A percentile compares a stretch with the other conserved stretches of the same genome.
These are phyloP conservation scores for Drosophila navojoa DNA, from an alignment of 1,140 invertebrate genomes.

Conservation along the genomic window DNA sequence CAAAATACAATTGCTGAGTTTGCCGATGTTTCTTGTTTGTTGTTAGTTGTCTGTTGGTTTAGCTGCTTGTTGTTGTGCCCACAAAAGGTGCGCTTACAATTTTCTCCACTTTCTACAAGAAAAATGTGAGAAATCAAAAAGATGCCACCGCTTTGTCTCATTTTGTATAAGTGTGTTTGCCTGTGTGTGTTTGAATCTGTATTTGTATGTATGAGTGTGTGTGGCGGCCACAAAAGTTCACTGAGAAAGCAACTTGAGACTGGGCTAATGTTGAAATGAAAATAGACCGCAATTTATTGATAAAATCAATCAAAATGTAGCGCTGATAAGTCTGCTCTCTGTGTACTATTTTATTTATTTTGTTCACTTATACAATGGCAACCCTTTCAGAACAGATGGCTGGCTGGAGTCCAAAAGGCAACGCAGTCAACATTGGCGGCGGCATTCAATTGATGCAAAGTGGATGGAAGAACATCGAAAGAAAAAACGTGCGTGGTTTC, in stretches of 20 bases:
- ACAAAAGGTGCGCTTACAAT: conserved; percentile 69
- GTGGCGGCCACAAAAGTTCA: conserved; percentile 68
- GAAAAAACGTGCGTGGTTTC: conserved; percentile 37
- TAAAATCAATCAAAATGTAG: conserved; percentile 58
- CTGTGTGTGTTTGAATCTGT: conserved; percentile 11
- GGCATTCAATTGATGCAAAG: conserved; percentile 55
- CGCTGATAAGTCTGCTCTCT: conserved; percentile 46
- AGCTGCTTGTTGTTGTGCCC: conserved; percentile 47
- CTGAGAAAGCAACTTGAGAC: conserved; percentile 71
- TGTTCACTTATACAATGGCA: conserved; percentile 40
- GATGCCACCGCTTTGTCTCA: conserved; percentile 66
- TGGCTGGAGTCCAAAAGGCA: conserved; percentile 19
- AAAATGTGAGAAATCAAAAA: conserved; percentile 82
- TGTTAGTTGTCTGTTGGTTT: conserved; percentile 36
- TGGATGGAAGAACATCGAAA: conserved; percentile 32
- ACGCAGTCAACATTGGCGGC: conserved; percentile 19
- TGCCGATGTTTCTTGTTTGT: conserved; percentile 32
- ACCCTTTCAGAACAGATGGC: conserved; percentile 51
- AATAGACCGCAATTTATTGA: conserved; percentile 73
- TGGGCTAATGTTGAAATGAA: conserved; percentile 49
- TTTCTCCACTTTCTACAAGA: conserved; percentile 78
- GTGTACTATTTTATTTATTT: conserved; percentile 5
- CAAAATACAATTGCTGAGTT: conserved; percentile 37
- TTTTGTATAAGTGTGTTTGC: conserved; percentile 8
- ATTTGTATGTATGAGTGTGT: conserved; percentile 20